Evolutionary conservation across 2,113 vertebrate species (phyloP), one percentile per base, ranked within the genome.

Genomic region (Neoarius graeffei): DNA sequence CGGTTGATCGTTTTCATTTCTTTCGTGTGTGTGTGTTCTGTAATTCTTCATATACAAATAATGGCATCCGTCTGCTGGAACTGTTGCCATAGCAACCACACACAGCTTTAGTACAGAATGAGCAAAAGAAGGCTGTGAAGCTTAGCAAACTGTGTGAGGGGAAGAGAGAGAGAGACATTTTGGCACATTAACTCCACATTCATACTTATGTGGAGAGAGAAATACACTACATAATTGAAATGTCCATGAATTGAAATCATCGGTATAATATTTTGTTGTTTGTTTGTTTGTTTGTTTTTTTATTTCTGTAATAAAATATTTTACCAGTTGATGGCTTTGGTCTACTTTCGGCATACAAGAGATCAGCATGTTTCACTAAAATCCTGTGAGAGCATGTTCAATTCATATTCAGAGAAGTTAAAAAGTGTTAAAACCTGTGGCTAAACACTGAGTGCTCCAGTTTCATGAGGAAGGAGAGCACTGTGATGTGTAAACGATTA

Each of bases 61-160:
- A 71, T 84, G 64, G 25, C 83, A 84, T 52, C n/a, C 25, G 17
- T 81, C 83, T 84, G 66, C 83, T 84, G 83, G n/a, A 67, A 27
- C 66, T 57, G 66, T 69, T 84, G 50, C 25, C 83, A 84, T 56
- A 52, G 66, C 64, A 71, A 84, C 83, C 83, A 71, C 64, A 84
- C 62, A 54, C 17, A 66, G 81, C 59, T 15, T 66, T 25, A 83
- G 62, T 67, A 27, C 66, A 71, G 42, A 19, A 56, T 84, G 42
- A 81, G 77, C 64, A 35, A 56, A 50, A 91, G 69, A 93, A 93
- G 91, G 94, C 25, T 57, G 57, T 27, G 13, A 80, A 57, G 77
- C 77, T n/a, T 30, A 56, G 54, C 10, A 54, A 42, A 42, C 42
- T 42, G 35, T 42, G 35, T 3, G 35, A 42, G 1, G 30, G 1